These are phyloP conservation scores for Parotia lawesii DNA, from an alignment of 2,113 vertebrate genomes.

Conservation along the genomic window DNA sequence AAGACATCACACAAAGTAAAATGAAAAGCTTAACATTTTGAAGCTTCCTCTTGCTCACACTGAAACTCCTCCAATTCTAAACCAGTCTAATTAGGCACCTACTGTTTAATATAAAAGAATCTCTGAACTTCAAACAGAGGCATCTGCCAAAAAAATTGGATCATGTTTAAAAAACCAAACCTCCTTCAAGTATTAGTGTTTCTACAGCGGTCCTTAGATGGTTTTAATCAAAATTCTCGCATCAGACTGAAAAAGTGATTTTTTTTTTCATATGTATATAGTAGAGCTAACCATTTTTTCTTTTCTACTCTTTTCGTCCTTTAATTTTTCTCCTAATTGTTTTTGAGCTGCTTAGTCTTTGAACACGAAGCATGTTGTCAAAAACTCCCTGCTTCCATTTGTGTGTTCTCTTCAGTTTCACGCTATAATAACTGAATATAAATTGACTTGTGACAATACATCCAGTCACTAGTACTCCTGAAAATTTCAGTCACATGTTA, in stretches of 20 bases:
- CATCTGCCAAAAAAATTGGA: neutral
- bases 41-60: neutral
- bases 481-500: neutral
- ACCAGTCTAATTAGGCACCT: neutral
- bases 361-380: neutral
- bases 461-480: neutral
- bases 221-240: neutral
- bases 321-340: neutral
- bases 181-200: neutral
- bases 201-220: neutral
- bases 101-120: neutral
- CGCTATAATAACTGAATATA: neutral
- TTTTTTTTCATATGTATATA: neutral
- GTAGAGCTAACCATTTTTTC: neutral
- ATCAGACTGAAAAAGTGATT: neutral
- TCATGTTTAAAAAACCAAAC: neutral
- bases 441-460: neutral
- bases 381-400: neutral
- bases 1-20: neutral
- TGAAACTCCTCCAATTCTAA: neutral
- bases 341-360: neutral
- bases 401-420: neutral
- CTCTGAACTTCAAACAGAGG: neutral
- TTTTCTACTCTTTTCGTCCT: neutral
- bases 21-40: neutral